Evolutionary conservation across 2,113 vertebrate genomes (phyloP), one percentile per base, ranked within the genome.

Genomic region (Ammodytes marinus): DNA sequence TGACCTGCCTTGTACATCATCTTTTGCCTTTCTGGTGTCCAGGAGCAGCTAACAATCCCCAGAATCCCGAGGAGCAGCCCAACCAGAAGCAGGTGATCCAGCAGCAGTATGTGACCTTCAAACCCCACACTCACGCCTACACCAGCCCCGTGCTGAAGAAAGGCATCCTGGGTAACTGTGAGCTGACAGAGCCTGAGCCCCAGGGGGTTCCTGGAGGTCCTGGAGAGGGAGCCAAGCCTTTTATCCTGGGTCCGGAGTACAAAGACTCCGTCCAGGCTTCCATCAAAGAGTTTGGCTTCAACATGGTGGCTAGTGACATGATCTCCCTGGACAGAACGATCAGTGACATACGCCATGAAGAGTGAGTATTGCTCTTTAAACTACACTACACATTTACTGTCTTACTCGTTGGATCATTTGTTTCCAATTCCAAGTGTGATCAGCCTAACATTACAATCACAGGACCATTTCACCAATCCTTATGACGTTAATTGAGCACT

Each of bases 221-320:
- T 46, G 98, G 98, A 89, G 98, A 99, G 85, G 97, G 94, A 69
- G 97, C 96, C 0, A 97, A 98, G 92, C 93, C 96, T 5, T 97
- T 97, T 82, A 91, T 98, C 82, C 94, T 99, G 77, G 97, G 97
- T 84, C 85, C 96, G 47, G 98, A 99, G 87, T 97, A 98, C 93
- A 99, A 99, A 91, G 96, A 98, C 4, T 88, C 96, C 0, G 72
- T 97, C 89, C 97, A 98, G 94, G 95, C 95, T 88, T 97, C 97
- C 93, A 96, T 99, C 92, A 99, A 98, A 88, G 98, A 99, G 90
- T 99, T 99, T 92, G 98, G 98, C 83, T 99, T 99, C 95, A 99
- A 99, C 92, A 99, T 99, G 98, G 98, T 99, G 86, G 98, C 97
- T 47, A 99, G 98, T 78, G 98, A 99, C 85, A 97, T 99, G 98